These are phyloP conservation scores for Periophthalmodon schlosseri DNA, from an alignment of 2,113 vertebrate species.

Conservation along the genomic window DNA sequence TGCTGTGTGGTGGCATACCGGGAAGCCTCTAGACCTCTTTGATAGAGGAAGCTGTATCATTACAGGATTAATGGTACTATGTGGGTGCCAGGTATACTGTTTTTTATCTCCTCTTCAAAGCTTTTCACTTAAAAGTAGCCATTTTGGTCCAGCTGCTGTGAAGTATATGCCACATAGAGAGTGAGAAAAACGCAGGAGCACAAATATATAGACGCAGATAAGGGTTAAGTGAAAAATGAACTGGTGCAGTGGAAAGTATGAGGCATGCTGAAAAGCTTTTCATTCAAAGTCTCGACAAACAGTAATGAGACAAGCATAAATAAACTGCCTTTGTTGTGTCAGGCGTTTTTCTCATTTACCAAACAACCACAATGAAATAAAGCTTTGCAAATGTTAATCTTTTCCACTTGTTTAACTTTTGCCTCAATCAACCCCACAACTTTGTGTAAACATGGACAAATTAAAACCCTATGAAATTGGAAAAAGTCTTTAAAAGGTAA, in stretches of 20 bases:
- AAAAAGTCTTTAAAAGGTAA: conserved; percentile 2
- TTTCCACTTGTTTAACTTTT: conserved; percentile 39
- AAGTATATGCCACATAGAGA: conserved; percentile 33
- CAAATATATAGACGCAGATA: conserved; percentile 51
- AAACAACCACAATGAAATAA: conserved; percentile 24
- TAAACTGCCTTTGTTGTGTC: conserved; percentile 44
- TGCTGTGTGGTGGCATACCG: conserved; percentile 71
- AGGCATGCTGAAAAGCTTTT: conserved; percentile 31
- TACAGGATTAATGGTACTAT: conserved; percentile 70
- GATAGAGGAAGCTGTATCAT: conserved; percentile 73
- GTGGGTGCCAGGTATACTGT: conserved; percentile 59
- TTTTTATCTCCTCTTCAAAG: conserved; percentile 63
- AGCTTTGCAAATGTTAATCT: conserved; percentile 36
- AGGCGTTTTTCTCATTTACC: conserved; percentile 19
- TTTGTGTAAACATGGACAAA: conserved; percentile 18
- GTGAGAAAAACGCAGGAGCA: conserved; percentile 38
- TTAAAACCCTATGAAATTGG: not conserved
- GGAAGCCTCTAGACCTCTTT: conserved; percentile 65
- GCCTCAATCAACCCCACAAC: not conserved
- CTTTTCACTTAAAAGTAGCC: conserved; percentile 52
- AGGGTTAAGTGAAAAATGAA: conserved; percentile 32
- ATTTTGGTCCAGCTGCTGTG: conserved; percentile 56
- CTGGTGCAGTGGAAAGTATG: conserved; percentile 41
- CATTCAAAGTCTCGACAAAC: conserved; percentile 35
- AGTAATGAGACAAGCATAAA: conserved; percentile 49